Evolutionary conservation across 1,140 invertebrate species (phyloP).

Genomic region (Trichonephila inaurata): DNA sequence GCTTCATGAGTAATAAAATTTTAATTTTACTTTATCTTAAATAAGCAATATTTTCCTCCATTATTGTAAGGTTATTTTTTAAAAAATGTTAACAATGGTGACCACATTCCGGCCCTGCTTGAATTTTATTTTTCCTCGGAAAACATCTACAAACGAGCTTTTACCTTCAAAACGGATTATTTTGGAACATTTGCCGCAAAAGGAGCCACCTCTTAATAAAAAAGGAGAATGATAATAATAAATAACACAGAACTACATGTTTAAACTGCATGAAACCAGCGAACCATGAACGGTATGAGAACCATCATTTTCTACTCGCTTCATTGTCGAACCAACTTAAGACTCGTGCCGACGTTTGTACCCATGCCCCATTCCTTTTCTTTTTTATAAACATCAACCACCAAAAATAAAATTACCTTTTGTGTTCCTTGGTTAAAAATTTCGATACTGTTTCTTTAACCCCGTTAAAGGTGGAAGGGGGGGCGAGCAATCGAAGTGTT

Average conservation of each 20-base stretch:
- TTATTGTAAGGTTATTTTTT: no score
- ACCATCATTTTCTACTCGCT: slow-evolving; percentile 49
- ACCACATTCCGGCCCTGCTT: no score
- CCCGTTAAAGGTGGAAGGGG: background rate
- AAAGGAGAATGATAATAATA: slow-evolving; percentile 21
- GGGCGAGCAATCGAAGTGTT: background rate
- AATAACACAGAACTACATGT: slow-evolving; percentile 49
- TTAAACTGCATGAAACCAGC: slow-evolving; percentile 53
- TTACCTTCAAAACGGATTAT: slow-evolving; percentile 11
- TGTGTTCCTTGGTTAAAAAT: slow-evolving; percentile 50
- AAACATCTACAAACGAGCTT: slow-evolving; percentile 30
- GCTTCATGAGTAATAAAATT: no score
- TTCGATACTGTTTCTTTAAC: slow-evolving; percentile 62
- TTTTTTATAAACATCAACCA: background rate
- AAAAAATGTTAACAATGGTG: no score
- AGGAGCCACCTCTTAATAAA: slow-evolving; percentile 22
- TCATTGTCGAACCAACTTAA: slow-evolving; percentile 5
- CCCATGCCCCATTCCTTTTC: background rate
- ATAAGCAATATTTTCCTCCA: no score
- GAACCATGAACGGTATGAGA: slow-evolving; percentile 38
- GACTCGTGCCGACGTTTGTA: slow-evolving; percentile 50
- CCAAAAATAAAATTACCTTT: slow-evolving; percentile 50
- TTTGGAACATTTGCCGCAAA: slow-evolving; percentile 38
- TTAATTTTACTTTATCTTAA: no score
- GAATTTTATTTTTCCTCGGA: background rate